Percentiles rank a stretch among this genome's conserved stretches.
Conservation (phyloP, 2,113 vertebrate genomes). For the Aldabrachelys gigantea region DNA sequence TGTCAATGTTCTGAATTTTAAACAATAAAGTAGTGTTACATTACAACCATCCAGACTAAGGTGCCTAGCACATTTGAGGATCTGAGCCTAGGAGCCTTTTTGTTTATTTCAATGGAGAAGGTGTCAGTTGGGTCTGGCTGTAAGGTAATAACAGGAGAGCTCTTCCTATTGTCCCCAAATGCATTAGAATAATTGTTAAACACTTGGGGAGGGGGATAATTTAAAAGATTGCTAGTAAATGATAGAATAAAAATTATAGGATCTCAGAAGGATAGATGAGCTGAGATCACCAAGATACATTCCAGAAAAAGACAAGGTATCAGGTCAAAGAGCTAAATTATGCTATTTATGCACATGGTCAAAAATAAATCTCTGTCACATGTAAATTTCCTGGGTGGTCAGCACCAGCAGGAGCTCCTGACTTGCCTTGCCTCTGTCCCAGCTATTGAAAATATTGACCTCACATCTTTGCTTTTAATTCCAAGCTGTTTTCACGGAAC, state of each 20-base stretch:
- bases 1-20: neutral
- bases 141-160: neutral
- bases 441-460: neutral
- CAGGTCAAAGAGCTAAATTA: neutral
- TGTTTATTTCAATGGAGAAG: neutral
- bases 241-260: neutral
- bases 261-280: neutral
- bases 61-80: neutral
- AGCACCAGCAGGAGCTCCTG: neutral
- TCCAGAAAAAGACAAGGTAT: neutral
- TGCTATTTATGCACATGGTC: neutral
- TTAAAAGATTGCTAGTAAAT: neutral
- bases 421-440: neutral
- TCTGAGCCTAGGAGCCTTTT: neutral
- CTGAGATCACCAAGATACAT: neutral
- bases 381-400: neutral
- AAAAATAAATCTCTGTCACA: neutral
- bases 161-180: neutral
- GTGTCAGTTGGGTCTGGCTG: neutral
- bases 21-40: neutral
- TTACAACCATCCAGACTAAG: neutral
- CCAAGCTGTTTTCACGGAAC: neutral
- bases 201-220: neutral
- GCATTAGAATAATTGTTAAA: neutral
- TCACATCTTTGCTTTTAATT: neutral